These are phyloP conservation scores for Carposina sasakii DNA, from an alignment of 1,140 invertebrate species.

Conservation along the genomic window DNA sequence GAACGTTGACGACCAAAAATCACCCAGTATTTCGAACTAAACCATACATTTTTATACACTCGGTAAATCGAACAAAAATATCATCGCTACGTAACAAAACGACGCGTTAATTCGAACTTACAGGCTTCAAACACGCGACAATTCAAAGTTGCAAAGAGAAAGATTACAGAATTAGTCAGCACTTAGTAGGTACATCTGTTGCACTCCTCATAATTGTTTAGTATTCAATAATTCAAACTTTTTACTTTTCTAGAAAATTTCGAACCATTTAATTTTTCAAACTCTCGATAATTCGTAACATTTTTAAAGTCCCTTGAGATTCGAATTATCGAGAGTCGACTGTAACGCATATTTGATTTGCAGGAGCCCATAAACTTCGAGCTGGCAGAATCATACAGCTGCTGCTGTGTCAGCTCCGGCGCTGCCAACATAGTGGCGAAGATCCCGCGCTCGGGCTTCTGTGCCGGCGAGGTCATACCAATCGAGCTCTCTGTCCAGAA, in stretches of 20 bases:
- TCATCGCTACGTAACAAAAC: too few species aligned
- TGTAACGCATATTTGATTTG: too few species aligned
- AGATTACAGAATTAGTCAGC: too few species aligned
- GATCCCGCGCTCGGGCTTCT: conserved; percentile 77
- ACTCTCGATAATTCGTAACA: conserved; percentile 29
- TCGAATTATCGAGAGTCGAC: too few species aligned
- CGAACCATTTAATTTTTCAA: conserved; percentile 31
- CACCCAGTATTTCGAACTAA: too few species aligned
- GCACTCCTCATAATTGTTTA: conserved; percentile 18
- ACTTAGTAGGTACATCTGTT: too few species aligned
- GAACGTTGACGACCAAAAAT: too few species aligned
- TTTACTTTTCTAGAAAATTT: conserved; percentile 30
- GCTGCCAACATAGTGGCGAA: conserved; percentile 74
- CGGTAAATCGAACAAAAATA: too few species aligned
- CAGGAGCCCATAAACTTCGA: conserved; percentile 76
- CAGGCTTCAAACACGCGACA: too few species aligned
- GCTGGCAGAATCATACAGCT: conserved; percentile 78
- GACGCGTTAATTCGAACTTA: too few species aligned
- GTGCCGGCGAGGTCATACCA: conserved; percentile 78
- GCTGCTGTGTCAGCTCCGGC: conserved; percentile 77
- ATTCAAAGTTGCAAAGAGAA: too few species aligned
- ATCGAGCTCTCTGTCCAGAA: conserved; percentile 78
- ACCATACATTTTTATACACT: too few species aligned
- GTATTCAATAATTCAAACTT: conserved; percentile 26
- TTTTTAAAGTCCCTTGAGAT: conserved; percentile 27